Base-by-base conservation (phyloP, 2,113 vertebrate species). In the Triplophysa dalaica region DNA sequence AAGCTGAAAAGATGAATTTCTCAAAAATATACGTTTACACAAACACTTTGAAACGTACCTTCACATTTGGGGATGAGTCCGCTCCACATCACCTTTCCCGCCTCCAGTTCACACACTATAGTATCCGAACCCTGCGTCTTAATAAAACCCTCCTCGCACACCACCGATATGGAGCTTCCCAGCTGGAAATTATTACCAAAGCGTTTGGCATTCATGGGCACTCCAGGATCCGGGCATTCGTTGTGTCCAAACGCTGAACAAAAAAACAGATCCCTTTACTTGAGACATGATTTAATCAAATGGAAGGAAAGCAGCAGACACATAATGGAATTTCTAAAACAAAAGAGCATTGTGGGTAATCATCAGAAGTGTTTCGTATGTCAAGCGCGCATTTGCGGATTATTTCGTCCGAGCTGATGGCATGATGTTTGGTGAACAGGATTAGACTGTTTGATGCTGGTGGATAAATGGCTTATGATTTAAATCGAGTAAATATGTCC, bases 141-240 rank as follows among this genome's bases (percentile, higher is more conserved):
- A 86, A 99, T 98, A 91, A 99, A 99, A 81, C 97, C 97, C 89
- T 98, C 97, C 88, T 99, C 97, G 82, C 97, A 99, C 88, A 96
- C 95, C 86, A 98, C 95, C 52, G 96, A 98, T 85, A 99, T 95
- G 3, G 95, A 97, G 89, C 94, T 98, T 78, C 96, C 97, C 85
- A 99, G 87, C 60, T 98, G 96, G 91, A 99, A 98, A 81, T 93
- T 97, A 89, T 97, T 95, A 5, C 97, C 97, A 84, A 98, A 98
- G 50, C 97, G 94, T 11, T 95, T 92, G 61, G 96, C 97, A 16
- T 98, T 99, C 88, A 98, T 92, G 11, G 97, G 97, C 61, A 98
- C 91, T 75, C 97, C 97, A 7, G 97, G 97, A 89, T 98, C 97
- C 1, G 96, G 97, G 78, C 97, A 99, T 68, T 99, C 97, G 0